Percentiles rank a stretch among this genome's conserved stretches.
These are phyloP conservation scores for Caenorhabditis imperialis DNA, from an alignment of 2,888 invertebrate species.

Conservation along the genomic window DNA sequence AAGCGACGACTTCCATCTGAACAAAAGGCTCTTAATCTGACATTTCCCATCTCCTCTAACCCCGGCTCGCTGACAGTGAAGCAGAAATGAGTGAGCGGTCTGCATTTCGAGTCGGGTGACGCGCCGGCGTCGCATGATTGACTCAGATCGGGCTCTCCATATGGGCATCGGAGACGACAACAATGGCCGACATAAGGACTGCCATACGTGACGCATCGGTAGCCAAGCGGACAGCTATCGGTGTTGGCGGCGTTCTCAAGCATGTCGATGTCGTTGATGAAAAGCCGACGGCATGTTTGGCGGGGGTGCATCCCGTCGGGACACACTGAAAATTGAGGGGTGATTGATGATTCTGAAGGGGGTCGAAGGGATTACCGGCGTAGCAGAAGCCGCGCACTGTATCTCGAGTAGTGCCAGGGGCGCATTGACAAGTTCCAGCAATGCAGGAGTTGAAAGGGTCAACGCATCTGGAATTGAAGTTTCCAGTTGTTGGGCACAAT, in stretches of 20 bases:
- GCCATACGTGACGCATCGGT: slow-evolving; percentile 77
- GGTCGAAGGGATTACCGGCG: slow-evolving; percentile 61
- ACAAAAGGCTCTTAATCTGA: not conserved
- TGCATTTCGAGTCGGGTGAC: slow-evolving; percentile 74
- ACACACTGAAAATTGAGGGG: slow-evolving; percentile 72
- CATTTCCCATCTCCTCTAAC: slow-evolving; percentile 14
- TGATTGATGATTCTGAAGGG: not conserved
- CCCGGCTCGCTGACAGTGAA: slow-evolving; percentile 70
- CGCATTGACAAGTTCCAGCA: slow-evolving; percentile 75
- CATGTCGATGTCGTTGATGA: slow-evolving; percentile 78
- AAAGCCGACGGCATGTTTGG: slow-evolving; percentile 76
- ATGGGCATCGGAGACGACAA: slow-evolving; percentile 77
- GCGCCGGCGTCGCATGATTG: slow-evolving; percentile 77
- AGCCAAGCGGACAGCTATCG: slow-evolving; percentile 64
- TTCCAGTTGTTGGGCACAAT: not conserved
- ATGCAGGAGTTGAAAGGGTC: slow-evolving; percentile 76
- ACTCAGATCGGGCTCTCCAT: slow-evolving; percentile 77
- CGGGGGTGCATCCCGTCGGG: slow-evolving; percentile 77
- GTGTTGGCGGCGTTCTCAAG: slow-evolving; percentile 76
- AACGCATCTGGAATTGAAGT: slow-evolving; percentile 64
- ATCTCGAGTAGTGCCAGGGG: slow-evolving; percentile 75
- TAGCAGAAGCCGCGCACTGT: slow-evolving; percentile 71
- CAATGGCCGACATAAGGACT: slow-evolving; percentile 78
- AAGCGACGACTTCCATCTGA: slow-evolving; percentile 75
- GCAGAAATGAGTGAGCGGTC: slow-evolving; percentile 78